Conservation (phyloP, 2,797 vertebrate genomes). For the Carduelis carduelis region DNA sequence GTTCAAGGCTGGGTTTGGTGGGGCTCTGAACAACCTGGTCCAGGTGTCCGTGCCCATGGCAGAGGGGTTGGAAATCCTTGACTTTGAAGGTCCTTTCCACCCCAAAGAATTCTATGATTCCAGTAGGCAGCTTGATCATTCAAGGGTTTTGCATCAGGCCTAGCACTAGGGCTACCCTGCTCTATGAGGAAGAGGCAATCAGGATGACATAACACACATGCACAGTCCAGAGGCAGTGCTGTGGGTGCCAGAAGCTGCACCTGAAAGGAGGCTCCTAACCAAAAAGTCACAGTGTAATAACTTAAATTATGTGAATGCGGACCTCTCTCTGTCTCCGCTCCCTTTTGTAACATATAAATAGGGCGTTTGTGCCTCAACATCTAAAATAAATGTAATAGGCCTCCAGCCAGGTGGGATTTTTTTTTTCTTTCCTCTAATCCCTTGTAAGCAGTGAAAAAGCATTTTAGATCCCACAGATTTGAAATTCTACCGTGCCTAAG, state of each 20-base stretch:
- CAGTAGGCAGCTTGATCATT: not conserved
- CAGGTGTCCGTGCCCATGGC: not conserved
- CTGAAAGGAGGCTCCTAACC: not conserved
- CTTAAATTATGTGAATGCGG: not conserved
- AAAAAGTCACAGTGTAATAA: not conserved
- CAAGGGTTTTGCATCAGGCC: not conserved
- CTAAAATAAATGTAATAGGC: not conserved
- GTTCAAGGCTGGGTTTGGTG: no score
- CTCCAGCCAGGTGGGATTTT: not conserved
- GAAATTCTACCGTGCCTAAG: not conserved
- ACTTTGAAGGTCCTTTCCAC: not conserved
- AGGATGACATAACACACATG: no score
- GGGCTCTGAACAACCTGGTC: not conserved
- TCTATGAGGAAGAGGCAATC: not conserved
- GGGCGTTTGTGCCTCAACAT: not conserved
- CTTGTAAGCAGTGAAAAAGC: not conserved
- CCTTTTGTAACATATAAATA: not conserved
- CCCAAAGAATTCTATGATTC: not conserved
- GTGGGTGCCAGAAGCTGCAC: not conserved
- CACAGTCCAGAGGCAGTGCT: not conserved
- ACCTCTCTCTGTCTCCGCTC: not conserved
- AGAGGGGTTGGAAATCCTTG: not conserved
- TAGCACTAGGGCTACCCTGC: not conserved
- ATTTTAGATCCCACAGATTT: not conserved
- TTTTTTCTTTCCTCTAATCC: not conserved